A percentile compares a stretch with the other conserved stretches of the same genome.
Conservation (phyloP, 2,113 vertebrate genomes). For the Phrynosoma blainvillii region DNA sequence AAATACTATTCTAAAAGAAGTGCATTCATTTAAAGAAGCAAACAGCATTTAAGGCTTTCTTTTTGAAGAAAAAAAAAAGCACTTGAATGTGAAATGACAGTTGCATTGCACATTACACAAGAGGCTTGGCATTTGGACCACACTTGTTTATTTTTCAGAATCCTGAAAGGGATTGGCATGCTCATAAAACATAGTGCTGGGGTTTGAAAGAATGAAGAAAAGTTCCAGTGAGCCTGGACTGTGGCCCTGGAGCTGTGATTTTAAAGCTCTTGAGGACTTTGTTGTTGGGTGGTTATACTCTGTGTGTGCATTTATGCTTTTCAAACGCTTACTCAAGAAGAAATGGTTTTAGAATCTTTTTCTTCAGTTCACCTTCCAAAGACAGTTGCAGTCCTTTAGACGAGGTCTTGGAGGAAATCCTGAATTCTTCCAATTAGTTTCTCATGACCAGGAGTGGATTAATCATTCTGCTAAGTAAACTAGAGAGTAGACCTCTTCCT, state of each 20-base stretch:
- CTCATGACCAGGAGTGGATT: conserved; percentile 22
- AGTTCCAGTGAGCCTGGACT: neutral
- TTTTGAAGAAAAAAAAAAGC: conserved; percentile 6
- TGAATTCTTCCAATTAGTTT: neutral
- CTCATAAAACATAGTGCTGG: neutral
- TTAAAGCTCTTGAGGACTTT: conserved; percentile 4
- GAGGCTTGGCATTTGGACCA: neutral
- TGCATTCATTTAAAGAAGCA: conserved; percentile 10
- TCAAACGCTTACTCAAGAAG: neutral
- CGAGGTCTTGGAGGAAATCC: conserved; percentile 13
- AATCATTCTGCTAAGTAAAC: conserved; percentile 24
- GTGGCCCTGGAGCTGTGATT: neutral
- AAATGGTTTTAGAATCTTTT: conserved; percentile 23
- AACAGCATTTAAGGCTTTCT: conserved; percentile 1
- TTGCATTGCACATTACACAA: conserved; percentile 13
- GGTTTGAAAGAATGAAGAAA: conserved; percentile 32
- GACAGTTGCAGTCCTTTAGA: neutral
- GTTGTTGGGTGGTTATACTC: neutral
- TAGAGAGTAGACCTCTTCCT: neutral
- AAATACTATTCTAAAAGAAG: conserved; percentile 2
- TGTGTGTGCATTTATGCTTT: neutral
- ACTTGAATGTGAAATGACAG: conserved; percentile 21
- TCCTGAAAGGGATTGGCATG: neutral
- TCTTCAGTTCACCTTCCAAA: conserved; percentile 18
- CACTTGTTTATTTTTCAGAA: conserved; percentile 12